Conservation (phyloP, 2,888 invertebrate species). For the Aromia moschata region DNA sequence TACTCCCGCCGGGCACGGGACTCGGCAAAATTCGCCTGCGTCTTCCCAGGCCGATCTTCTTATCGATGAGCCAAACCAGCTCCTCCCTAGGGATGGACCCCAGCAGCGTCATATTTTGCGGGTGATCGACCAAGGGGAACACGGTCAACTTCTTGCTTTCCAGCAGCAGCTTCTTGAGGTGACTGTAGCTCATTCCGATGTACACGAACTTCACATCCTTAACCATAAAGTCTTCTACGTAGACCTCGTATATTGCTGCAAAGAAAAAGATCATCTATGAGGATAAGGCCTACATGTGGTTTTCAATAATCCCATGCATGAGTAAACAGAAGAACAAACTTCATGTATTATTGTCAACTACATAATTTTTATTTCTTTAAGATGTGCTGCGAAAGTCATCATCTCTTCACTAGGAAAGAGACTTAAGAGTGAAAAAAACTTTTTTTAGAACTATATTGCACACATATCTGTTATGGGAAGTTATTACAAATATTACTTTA, state of each 20-base stretch:
- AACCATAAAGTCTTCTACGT: slow-evolving; percentile 97
- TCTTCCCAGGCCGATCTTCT: slow-evolving; percentile 82
- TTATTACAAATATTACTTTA: no score
- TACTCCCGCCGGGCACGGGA: slow-evolving; percentile 27
- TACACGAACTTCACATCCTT: slow-evolving; percentile 85
- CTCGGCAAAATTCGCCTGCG: slow-evolving; percentile 70
- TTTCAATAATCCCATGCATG: no score
- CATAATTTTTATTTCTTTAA: no score
- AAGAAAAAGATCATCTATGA: not conserved
- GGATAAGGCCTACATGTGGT: no score
- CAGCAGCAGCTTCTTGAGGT: slow-evolving; percentile 82
- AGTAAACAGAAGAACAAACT: no score
- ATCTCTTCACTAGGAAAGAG: no score
- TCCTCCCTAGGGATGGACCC: slow-evolving; percentile 92
- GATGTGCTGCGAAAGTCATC: no score
- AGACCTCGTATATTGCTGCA: slow-evolving; percentile 89
- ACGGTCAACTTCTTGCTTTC: slow-evolving; percentile 73
- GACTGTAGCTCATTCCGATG: slow-evolving; percentile 88
- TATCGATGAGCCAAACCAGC: slow-evolving; percentile 83
- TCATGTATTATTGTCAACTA: no score
- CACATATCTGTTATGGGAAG: no score
- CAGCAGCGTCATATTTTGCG: slow-evolving; percentile 86
- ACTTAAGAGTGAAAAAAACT: no score
- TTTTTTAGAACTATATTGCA: no score
- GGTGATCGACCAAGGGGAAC: slow-evolving; percentile 91